Percentiles rank a stretch among this genome's conserved stretches.
Evolutionary conservation across 2,888 invertebrate genomes (phyloP).

Genomic region (Cecidostiba fungosa): DNA sequence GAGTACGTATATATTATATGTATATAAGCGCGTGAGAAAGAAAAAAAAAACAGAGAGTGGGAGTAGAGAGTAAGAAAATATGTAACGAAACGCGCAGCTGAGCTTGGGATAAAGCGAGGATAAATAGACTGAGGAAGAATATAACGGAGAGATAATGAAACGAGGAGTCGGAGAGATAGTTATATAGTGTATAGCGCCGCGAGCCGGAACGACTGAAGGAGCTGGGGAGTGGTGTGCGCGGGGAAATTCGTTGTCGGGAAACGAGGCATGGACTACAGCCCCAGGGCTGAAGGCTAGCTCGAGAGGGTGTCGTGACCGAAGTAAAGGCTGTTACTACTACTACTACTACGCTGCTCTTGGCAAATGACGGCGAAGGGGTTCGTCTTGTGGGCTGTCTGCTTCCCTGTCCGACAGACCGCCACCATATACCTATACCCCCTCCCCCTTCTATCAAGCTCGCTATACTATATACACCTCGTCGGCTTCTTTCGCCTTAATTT

Average conservation of each 20-base stretch:
- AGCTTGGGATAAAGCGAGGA: neutral
- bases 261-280: constrained; percentile 38
- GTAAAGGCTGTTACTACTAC: neutral
- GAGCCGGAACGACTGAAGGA: neutral
- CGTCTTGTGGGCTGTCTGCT: constrained; percentile 45
- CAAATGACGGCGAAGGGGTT: constrained; percentile 55
- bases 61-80: too few relatives aligned
- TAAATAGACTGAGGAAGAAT: constrained; percentile 47
- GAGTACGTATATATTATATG: neutral
- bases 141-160: constrained; percentile 38
- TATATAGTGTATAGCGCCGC: neutral
- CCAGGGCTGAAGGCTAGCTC: constrained; percentile 19
- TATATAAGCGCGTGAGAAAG: neutral
- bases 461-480: neutral
- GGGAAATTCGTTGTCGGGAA: constrained; percentile 53
- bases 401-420: constrained; percentile 34
- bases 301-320: constrained; percentile 16
- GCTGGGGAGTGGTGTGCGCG: neutral
- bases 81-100: neutral
- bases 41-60: neutral
- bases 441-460: neutral
- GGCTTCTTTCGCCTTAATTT: neutral
- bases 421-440: neutral
- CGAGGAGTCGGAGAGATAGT: constrained; percentile 20
- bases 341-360: neutral